Percentiles rank a stretch among this genome's conserved stretches.
These are phyloP conservation scores for Chionodraco myersi DNA, from an alignment of 2,113 vertebrate genomes.

Conservation along the genomic window DNA sequence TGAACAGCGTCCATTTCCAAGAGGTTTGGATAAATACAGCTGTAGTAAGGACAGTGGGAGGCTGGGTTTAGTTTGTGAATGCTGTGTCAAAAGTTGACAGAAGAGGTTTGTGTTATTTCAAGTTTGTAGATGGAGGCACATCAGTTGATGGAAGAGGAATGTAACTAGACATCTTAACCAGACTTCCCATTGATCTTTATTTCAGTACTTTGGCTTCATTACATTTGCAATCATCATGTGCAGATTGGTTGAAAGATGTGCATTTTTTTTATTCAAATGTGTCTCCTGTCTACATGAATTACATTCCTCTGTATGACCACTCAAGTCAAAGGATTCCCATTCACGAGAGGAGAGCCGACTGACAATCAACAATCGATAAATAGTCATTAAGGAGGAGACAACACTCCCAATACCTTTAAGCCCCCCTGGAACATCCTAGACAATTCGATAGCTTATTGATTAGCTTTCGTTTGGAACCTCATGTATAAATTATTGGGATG, in stretches of 20 bases:
- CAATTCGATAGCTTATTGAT: conserved; percentile 59
- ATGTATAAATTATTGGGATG: conserved; percentile 43
- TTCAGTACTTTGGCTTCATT: conserved; percentile 6
- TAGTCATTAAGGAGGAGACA: conserved; percentile 52
- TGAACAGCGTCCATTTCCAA: conserved; percentile 53
- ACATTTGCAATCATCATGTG: not conserved
- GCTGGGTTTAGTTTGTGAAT: conserved; percentile 62
- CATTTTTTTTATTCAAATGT: not conserved
- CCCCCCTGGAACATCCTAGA: conserved; percentile 14
- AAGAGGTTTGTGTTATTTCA: conserved; percentile 52
- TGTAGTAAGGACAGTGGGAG: conserved; percentile 58
- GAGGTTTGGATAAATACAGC: conserved; percentile 70
- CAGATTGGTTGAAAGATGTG: not conserved
- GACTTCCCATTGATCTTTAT: conserved; percentile 28
- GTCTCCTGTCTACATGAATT: not conserved
- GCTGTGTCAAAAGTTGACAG: conserved; percentile 61
- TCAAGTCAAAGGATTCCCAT: not conserved
- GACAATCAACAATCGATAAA: conserved; percentile 43
- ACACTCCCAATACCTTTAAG: conserved; percentile 37
- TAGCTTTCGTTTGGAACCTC: conserved; percentile 30
- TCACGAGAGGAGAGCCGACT: conserved; percentile 21
- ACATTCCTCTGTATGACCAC: not conserved
- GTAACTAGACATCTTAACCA: conserved; percentile 15
- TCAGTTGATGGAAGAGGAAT: conserved; percentile 24
- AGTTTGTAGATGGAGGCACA: conserved; percentile 32